Base-by-base conservation (phyloP, 53 echinoderm and acorn worm species). In the Actinopyga echinites region DNA sequence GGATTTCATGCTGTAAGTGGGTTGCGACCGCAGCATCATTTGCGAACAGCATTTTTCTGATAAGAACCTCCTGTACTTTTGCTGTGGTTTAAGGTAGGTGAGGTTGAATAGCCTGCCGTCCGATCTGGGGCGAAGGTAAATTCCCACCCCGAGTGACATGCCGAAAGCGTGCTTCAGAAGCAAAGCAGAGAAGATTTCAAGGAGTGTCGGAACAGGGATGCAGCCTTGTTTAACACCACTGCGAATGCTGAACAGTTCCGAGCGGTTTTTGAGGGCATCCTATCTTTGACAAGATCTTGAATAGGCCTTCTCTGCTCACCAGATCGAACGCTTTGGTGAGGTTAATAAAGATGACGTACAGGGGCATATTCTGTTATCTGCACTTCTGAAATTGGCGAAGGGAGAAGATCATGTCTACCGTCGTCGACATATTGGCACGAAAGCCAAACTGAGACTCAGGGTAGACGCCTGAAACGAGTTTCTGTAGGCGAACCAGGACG, bases 11-110 rank as follows among this genome's bases (percentile, higher is more conserved):
- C 43, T 87, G 57, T 1, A 22, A 55, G 20, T 85, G 66, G 9
- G 66, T 44, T 1, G 55, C 19, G 8, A 84, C 26, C 3, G 88
- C 91, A 31, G 88, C 79, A 56, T 91, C 82, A 43, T 88, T 85
- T 10, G 87, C 91, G 31, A 82, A 86, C 4, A 91, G 85, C 65
- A 75, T 74, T 19, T 88, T 88, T 33, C 92, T 88, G 77, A 83
- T 59, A 8, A 83, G 79, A n/a, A 45, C 73, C 28, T 67, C 22
- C 31, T 23, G 31, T 34, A 80, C 52, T 30, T 69, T 89, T 10
- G 91, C 55, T 37, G n/a, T 65, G 17, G 59, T 32, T 62, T 57
- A 40, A 91, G 85, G 1, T 84, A 63, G 29, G 85, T 74, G 38
- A 79, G 56, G 49, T 84, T 91, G 62, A 84, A 91, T 17, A 91